A percentile compares a stretch with the other conserved stretches of the same genome.
These are phyloP conservation scores for Phalacrocorax aristotelis DNA, from an alignment of 2,113 vertebrate species.

Conservation along the genomic window DNA sequence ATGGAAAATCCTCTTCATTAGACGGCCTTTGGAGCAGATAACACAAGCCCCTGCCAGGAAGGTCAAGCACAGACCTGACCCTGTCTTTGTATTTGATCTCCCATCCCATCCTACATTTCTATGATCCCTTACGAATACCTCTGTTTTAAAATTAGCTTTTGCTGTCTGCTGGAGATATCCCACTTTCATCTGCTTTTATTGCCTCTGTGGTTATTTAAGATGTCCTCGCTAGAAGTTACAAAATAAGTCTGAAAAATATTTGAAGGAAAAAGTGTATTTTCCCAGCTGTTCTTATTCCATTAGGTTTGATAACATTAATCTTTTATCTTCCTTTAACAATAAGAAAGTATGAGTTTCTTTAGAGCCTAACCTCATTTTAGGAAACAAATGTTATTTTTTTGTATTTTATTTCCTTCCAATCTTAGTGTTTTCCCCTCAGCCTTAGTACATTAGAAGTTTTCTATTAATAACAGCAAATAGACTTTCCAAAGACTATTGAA, in stretches of 20 bases:
- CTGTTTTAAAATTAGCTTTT: neutral
- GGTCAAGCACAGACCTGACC: neutral
- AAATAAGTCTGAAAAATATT: neutral
- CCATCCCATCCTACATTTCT: neutral
- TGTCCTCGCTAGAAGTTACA: neutral
- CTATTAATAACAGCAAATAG: neutral
- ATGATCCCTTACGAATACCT: neutral
- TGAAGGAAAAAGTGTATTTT: neutral
- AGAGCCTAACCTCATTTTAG: neutral
- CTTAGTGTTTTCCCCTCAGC: neutral
- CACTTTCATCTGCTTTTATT: neutral
- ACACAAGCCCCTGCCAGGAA: neutral
- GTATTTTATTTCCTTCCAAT: neutral
- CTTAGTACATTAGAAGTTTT: neutral
- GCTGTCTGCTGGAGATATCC: neutral
- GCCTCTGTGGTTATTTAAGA: neutral
- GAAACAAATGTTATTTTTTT: neutral
- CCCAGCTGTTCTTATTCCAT: neutral
- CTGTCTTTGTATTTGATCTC: neutral
- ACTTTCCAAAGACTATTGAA: neutral
- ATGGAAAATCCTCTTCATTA: neutral
- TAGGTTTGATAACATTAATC: neutral
- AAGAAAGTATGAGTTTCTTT: neutral
- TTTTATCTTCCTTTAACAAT: neutral
- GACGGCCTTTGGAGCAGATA: neutral